Evolutionary conservation across 2,797 vertebrate genomes (phyloP).

Genomic region (Thamnophis elegans): DNA sequence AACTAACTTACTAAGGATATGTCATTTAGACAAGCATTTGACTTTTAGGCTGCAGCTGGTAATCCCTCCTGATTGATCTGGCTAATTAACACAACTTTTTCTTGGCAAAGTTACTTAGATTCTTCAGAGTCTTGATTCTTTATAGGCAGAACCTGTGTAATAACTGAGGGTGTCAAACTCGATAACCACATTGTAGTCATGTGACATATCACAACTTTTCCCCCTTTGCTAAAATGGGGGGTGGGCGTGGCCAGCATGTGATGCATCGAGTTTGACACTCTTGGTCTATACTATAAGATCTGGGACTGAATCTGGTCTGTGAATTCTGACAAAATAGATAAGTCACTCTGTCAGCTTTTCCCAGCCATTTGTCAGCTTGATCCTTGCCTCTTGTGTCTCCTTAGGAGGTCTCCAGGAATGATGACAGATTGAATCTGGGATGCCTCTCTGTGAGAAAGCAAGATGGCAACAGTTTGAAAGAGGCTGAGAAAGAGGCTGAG

Average conservation of each 20-base stretch:
- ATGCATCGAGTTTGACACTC: too few species aligned
- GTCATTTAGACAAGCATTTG: neutral
- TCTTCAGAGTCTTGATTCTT: neutral
- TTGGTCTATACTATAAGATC: neutral
- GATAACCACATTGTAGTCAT: too few species aligned
- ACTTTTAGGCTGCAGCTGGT: neutral
- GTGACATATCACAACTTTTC: too few species aligned
- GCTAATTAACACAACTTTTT: neutral
- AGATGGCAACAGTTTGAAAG: neutral
- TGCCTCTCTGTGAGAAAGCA: neutral
- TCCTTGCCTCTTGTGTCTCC: neutral
- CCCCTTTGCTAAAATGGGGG: too few species aligned
- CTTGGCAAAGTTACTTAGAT: neutral
- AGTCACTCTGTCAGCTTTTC: neutral
- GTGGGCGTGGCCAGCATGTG: too few species aligned
- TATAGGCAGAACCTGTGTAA: neutral
- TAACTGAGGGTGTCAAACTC: neutral
- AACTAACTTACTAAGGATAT: neutral
- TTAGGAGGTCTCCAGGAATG: neutral
- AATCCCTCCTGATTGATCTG: neutral
- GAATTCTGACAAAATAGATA: neutral
- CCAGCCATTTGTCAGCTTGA: neutral
- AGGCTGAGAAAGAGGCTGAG: neutral
- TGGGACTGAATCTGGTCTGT: neutral
- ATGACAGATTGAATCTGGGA: neutral